Evolutionary conservation across 2,888 invertebrate species (phyloP), one percentile per base, ranked within the genome.

Genomic region (Acronicta alni): DNA sequence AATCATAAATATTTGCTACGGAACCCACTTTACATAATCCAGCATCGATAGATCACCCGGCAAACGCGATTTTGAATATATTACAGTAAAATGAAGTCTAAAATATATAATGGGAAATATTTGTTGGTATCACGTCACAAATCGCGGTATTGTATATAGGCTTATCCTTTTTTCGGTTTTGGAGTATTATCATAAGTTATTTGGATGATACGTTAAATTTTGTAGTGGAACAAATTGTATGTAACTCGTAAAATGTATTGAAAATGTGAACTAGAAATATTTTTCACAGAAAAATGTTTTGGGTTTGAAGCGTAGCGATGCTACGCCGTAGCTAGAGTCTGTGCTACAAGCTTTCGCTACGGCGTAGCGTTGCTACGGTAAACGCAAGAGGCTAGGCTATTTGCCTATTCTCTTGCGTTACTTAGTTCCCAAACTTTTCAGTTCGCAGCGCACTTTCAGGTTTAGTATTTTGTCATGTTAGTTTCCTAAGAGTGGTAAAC

Each of bases 1-100:
- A 75, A 72, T 77, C 72, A 74, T 75, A 77, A 80, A 79, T 74
- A 79, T 79, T 79, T 77, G 69, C 67, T 56, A 54, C 49, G 59
- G 55, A 64, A 59, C 58, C 65, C 57, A 57, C 55, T 76, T 78
- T 74, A 66, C 76, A 80, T 80, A 78, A 79, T 76, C 76, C 54
- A 20, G 32, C 55, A 57, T 61, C 67, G 69, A 79, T 79, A 72
- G 69, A 77, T 78, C 78, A 77, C 57, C 47, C 46, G 43, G 43
- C 42, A 20, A 43, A 48, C 41, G 41, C 41, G 57, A 74, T 56
- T 74, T 70, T 75, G 77, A 75, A 75, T 77, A 77, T 35, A 60
- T 76, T 69, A 73, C 23, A 60, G 47, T 38, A 15, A 35, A 69
- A 64, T 44, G 42, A 45, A 54, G 43, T 23, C 45, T 64, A 51